Percentiles rank a stretch among this genome's conserved stretches.
Conservation (phyloP, 1,140 invertebrate genomes). For the Macrobrachium rosenbergii region DNA sequence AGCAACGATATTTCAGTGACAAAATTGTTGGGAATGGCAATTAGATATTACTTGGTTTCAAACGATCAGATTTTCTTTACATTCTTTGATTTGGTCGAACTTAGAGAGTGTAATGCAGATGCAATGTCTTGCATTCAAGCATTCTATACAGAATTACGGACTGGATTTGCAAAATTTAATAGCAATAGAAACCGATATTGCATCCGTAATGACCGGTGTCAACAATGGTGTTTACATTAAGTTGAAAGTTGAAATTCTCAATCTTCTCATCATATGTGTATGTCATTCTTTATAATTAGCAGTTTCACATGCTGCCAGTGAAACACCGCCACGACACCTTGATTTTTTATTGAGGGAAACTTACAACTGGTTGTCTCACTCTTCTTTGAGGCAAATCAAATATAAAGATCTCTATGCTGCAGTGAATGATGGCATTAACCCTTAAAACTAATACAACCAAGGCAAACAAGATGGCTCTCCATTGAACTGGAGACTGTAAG, state of each 20-base stretch:
- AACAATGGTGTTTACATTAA: slow-evolving; percentile 29
- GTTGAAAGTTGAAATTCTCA: neutral
- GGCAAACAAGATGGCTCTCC: too few relatives aligned
- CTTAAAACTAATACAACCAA: too few relatives aligned
- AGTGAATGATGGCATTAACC: too few relatives aligned
- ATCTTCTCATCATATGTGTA: slow-evolving; percentile 36
- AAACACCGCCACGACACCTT: too few relatives aligned
- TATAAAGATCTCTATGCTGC: too few relatives aligned
- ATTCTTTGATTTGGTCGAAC: slow-evolving; percentile 31
- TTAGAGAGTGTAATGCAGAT: slow-evolving; percentile 43
- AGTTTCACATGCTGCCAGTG: too few relatives aligned
- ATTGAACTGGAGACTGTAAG: too few relatives aligned
- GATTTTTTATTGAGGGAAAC: too few relatives aligned
- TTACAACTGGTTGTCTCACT: too few relatives aligned
- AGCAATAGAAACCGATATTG: slow-evolving; percentile 37
- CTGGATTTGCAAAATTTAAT: slow-evolving; percentile 31
- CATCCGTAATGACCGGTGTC: slow-evolving; percentile 44
- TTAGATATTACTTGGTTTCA: slow-evolving; percentile 29
- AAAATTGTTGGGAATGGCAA: slow-evolving; percentile 40
- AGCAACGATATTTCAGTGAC: slow-evolving; percentile 47
- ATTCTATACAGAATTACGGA: slow-evolving; percentile 26
- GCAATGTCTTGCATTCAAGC: slow-evolving; percentile 38
- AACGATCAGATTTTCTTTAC: slow-evolving; percentile 21
- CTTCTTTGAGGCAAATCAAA: too few relatives aligned
- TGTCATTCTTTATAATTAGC: too few relatives aligned